phyloP scores from a whole-genome alignment of 1,140 invertebrate genomes.

The Oscheius sp. region DNA sequence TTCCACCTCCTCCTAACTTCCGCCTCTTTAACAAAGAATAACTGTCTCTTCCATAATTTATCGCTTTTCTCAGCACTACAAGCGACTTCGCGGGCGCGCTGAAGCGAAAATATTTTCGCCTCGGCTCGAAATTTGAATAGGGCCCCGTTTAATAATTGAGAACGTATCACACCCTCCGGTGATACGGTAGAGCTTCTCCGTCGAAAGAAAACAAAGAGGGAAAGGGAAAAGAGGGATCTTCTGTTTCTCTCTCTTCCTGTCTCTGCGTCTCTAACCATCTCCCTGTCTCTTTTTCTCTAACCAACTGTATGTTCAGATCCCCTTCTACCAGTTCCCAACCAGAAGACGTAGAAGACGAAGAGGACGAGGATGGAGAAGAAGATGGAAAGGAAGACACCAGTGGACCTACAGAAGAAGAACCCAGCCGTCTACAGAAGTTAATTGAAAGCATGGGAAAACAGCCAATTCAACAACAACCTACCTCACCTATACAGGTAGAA shows the following conservation, averaged over 20 bases:
- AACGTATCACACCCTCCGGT: not conserved
- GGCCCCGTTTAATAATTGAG: not conserved
- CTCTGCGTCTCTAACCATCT: not conserved
- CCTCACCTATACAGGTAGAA: too few species aligned
- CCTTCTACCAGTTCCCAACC: not conserved
- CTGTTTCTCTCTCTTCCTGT: not conserved
- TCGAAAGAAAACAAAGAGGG: not conserved
- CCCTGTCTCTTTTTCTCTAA: not conserved
- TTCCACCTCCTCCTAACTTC: not conserved
- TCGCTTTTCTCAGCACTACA: not conserved
- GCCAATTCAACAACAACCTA: too few species aligned
- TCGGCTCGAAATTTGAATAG: not conserved
- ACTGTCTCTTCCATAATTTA: not conserved
- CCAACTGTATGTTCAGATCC: not conserved
- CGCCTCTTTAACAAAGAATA: not conserved
- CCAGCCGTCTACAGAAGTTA: not conserved
- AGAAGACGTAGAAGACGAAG: constrained; percentile 12
- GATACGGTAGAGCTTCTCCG: not conserved
- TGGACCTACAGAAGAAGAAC: constrained; percentile 16
- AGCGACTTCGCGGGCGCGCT: not conserved
- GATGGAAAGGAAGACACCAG: constrained; percentile 10
- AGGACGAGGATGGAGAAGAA: constrained; percentile 27
- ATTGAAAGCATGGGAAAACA: not conserved
- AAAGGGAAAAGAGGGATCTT: not conserved
- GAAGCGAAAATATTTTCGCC: constrained; percentile 11